A percentile compares a stretch with the other conserved stretches of the same genome.
Evolutionary conservation across 2,113 vertebrate species (phyloP).

Genomic region (Toxotes jaculatrix): DNA sequence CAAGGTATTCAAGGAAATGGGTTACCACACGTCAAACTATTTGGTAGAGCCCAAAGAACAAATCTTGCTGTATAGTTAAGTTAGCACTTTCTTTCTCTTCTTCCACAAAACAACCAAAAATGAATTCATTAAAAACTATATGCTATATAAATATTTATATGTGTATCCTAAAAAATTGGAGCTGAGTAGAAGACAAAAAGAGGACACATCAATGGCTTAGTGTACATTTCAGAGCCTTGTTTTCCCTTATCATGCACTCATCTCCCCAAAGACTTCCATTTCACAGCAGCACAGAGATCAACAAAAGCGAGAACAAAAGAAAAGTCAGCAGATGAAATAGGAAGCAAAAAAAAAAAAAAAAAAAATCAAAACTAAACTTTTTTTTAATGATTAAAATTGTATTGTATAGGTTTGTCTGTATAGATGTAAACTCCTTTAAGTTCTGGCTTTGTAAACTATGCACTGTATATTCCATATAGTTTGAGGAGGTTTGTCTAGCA

Average conservation of each 20-base stretch:
- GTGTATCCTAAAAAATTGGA: constrained; percentile 30
- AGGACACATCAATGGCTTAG: constrained; percentile 28
- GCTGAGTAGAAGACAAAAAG: constrained; percentile 41
- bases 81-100: constrained; percentile 76
- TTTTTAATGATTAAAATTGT: constrained; percentile 66
- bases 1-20: constrained; percentile 42
- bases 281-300: constrained; percentile 70
- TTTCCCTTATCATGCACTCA: constrained; percentile 17
- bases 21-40: constrained; percentile 27
- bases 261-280: constrained; percentile 55
- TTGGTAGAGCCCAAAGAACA: constrained; percentile 75
- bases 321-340: neutral
- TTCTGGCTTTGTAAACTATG: constrained; percentile 88
- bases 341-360: constrained; percentile 25
- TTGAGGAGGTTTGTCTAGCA: constrained; percentile 76
- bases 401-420: constrained; percentile 76
- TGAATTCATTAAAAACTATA: constrained; percentile 36
- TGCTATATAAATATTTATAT: constrained; percentile 44
- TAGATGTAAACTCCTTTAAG: constrained; percentile 72
- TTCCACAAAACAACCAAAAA: constrained; percentile 78
- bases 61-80: constrained; percentile 50
- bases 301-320: constrained; percentile 75
- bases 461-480: constrained; percentile 84
- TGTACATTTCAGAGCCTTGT: constrained; percentile 47
- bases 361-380: constrained; percentile 16